phyloP scores from a whole-genome alignment of 2,113 vertebrate genomes.

The Tragelaphus imberbis region DNA sequence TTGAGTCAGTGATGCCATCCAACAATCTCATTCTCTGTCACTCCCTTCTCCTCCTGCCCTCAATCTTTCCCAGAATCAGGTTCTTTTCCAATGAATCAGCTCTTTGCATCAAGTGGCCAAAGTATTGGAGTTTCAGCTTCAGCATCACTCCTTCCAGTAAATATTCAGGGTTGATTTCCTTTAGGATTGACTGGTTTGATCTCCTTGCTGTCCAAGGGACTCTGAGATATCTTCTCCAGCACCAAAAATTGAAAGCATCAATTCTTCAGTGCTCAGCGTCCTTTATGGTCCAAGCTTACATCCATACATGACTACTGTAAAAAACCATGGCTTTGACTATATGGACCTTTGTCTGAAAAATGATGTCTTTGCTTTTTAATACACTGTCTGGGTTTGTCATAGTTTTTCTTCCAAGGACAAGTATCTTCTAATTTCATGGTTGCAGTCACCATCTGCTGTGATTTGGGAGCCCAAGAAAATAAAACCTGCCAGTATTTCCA shows the following conservation, averaged over 20 bases:
- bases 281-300: not conserved
- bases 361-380: not conserved
- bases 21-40: not conserved
- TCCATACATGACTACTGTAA: not conserved
- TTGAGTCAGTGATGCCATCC: not conserved
- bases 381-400: not conserved
- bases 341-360: not conserved
- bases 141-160: not conserved
- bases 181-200: not conserved
- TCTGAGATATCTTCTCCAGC: not conserved
- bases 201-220: not conserved
- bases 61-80: not conserved
- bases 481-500: not conserved
- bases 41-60: not conserved
- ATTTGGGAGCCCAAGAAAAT: not conserved
- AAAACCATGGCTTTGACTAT: not conserved
- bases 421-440: not conserved
- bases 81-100: not conserved
- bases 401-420: not conserved
- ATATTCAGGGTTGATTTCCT: not conserved
- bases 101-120: not conserved
- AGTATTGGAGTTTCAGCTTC: not conserved
- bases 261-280: not conserved
- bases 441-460: not conserved
- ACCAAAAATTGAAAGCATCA: not conserved